These are phyloP conservation scores for Cuniculus paca DNA, from an alignment of 2,797 vertebrate species.

Conservation along the genomic window DNA sequence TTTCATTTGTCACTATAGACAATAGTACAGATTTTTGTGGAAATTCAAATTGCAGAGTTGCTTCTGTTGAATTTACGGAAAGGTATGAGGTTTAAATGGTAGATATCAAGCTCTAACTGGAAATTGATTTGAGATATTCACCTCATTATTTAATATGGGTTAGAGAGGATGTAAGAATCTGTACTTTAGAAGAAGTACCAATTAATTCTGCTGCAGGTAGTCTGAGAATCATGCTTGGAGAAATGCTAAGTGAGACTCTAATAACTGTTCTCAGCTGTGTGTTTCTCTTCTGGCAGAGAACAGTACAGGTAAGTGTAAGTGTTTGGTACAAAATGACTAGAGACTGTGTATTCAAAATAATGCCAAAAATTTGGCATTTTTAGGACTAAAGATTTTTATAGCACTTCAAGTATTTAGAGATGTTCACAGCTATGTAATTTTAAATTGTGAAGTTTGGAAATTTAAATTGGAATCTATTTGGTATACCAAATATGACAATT, in stretches of 20 bases:
- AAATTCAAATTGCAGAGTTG: not conserved
- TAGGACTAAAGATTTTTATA: not conserved
- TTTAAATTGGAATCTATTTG: conserved; percentile 17
- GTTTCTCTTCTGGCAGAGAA: not conserved
- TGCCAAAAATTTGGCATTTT: not conserved
- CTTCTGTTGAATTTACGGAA: not conserved
- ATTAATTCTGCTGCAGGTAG: not conserved
- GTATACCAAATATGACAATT: not conserved
- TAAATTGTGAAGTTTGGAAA: not conserved
- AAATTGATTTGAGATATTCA: conserved; percentile 2
- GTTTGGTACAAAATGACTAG: not conserved
- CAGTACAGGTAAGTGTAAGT: not conserved
- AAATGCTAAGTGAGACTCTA: not conserved
- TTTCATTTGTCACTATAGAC: not conserved
- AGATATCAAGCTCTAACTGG: not conserved
- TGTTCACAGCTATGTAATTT: not conserved
- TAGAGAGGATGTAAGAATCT: not conserved
- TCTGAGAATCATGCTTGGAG: not conserved
- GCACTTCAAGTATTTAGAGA: not conserved
- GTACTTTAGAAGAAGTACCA: not conserved
- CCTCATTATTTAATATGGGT: not conserved
- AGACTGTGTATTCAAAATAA: not conserved
- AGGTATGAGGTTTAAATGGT: not conserved
- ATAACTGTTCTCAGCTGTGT: not conserved
- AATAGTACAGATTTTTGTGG: not conserved